A percentile compares a stretch with the other conserved stretches of the same genome.
Evolutionary conservation across 2,888 invertebrate genomes (phyloP).

Genomic region (Caenorhabditis sinica): DNA sequence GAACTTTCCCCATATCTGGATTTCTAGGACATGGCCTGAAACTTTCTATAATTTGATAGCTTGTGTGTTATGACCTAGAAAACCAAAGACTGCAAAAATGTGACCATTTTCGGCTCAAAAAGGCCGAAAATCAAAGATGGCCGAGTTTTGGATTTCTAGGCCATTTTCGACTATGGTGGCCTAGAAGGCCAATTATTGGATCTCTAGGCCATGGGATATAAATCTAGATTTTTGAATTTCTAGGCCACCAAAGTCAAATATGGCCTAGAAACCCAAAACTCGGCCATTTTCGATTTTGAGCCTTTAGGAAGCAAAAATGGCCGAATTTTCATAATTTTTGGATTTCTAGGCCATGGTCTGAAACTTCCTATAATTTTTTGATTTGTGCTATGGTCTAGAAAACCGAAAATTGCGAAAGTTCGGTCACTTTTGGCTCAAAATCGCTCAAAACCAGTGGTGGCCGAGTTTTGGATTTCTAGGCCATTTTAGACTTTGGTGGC

Average conservation of each 20-base stretch:
- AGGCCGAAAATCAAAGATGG: too few species aligned
- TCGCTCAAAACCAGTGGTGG: too few species aligned
- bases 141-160: not conserved
- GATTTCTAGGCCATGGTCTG: too few species aligned
- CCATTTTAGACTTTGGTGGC: not conserved
- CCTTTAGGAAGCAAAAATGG: too few species aligned
- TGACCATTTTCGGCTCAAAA: not conserved
- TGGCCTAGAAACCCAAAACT: not conserved
- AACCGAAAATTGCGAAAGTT: not conserved
- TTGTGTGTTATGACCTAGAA: not conserved
- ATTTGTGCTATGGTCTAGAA: not conserved
- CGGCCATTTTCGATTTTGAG: too few species aligned
- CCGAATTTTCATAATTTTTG: too few species aligned
- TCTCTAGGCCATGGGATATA: not conserved
- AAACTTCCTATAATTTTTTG: too few species aligned
- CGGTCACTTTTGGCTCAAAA: conserved; percentile 2
- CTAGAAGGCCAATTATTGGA: too few species aligned
- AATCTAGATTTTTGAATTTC: not conserved
- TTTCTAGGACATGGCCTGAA: too few species aligned
- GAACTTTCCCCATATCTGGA: too few species aligned
- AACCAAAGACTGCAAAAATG: not conserved
- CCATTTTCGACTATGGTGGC: not conserved
- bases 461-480: too few species aligned
- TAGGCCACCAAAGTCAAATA: not conserved
- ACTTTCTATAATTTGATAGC: too few species aligned